Evolutionary conservation across 1,140 invertebrate genomes (phyloP).

Genomic region (Heliothis virescens): DNA sequence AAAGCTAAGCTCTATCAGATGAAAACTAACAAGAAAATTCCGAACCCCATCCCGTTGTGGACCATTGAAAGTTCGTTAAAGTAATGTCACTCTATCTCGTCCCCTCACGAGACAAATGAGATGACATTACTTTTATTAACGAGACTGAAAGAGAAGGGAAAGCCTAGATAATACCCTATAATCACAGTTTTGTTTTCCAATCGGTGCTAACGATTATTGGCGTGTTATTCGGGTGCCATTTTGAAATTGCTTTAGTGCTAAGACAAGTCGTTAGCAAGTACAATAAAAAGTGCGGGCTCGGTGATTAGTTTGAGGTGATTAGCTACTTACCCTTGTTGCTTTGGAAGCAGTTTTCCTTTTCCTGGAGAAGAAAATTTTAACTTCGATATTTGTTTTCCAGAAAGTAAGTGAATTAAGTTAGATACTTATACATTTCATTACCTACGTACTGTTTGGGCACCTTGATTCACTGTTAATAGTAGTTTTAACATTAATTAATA

Average conservation of each 20-base stretch:
- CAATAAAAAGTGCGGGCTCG: slow-evolving; percentile 75
- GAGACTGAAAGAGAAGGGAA: slow-evolving; percentile 62
- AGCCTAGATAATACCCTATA: slow-evolving; percentile 81
- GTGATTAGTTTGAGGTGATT: slow-evolving; percentile 67
- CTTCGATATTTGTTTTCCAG: neutral
- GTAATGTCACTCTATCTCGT: slow-evolving; percentile 81
- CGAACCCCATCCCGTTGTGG: slow-evolving; percentile 68
- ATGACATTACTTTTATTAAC: slow-evolving; percentile 55
- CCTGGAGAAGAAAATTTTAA: neutral
- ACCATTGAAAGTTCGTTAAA: slow-evolving; percentile 85
- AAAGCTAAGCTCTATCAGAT: slow-evolving; percentile 49
- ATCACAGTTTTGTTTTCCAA: slow-evolving; percentile 88
- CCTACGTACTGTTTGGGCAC: too few relatives aligned
- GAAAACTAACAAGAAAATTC: slow-evolving; percentile 50
- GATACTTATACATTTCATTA: too few relatives aligned
- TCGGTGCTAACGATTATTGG: slow-evolving; percentile 87
- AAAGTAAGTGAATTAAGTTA: neutral
- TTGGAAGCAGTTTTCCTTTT: slow-evolving; percentile 16
- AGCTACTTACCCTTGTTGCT: slow-evolving; percentile 38
- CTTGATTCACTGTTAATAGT: too few relatives aligned
- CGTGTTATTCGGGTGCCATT: slow-evolving; percentile 85
- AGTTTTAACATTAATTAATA: too few relatives aligned
- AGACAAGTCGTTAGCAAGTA: slow-evolving; percentile 82
- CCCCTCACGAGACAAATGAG: slow-evolving; percentile 71
- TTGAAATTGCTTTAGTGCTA: slow-evolving; percentile 83